phyloP scores from a whole-genome alignment of 2,888 invertebrate genomes.

The Clanis bilineata region DNA sequence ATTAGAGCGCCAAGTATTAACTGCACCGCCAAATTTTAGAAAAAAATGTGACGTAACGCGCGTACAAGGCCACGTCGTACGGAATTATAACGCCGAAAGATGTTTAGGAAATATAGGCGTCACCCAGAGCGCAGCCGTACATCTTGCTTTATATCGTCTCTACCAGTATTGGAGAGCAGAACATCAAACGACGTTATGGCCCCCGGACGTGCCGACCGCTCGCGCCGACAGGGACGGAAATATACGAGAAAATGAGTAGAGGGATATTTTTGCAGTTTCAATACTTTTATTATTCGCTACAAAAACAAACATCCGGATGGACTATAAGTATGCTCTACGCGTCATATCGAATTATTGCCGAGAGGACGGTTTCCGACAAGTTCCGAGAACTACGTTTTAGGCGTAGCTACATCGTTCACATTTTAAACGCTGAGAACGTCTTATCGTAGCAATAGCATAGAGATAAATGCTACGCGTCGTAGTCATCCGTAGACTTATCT shows the following conservation, averaged over 20 bases:
- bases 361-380: constrained; percentile 43
- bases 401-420: not conserved
- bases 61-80: constrained; percentile 67
- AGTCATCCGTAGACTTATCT: constrained; percentile 5
- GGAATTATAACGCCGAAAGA: constrained; percentile 74
- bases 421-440: not conserved
- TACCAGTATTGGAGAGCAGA: constrained; percentile 82
- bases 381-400: constrained; percentile 28
- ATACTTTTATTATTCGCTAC: constrained; percentile 74
- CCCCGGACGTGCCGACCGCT: constrained; percentile 77
- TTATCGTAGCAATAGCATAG: not conserved
- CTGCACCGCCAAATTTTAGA: constrained; percentile 19
- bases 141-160: constrained; percentile 76
- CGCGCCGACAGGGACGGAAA: constrained; percentile 58
- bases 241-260: constrained; percentile 53
- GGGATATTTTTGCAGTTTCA: constrained; percentile 66
- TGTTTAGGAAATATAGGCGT: constrained; percentile 82
- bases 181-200: constrained; percentile 81
- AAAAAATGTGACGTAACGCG: constrained; percentile 42
- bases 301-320: constrained; percentile 65
- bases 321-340: constrained; percentile 44
- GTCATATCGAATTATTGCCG: constrained; percentile 46
- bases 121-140: constrained; percentile 80
- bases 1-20: constrained; percentile 22
- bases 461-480: constrained; percentile 14